Base-by-base conservation (phyloP, 2,797 vertebrate species). In the Cirrhinus mrigala region DNA sequence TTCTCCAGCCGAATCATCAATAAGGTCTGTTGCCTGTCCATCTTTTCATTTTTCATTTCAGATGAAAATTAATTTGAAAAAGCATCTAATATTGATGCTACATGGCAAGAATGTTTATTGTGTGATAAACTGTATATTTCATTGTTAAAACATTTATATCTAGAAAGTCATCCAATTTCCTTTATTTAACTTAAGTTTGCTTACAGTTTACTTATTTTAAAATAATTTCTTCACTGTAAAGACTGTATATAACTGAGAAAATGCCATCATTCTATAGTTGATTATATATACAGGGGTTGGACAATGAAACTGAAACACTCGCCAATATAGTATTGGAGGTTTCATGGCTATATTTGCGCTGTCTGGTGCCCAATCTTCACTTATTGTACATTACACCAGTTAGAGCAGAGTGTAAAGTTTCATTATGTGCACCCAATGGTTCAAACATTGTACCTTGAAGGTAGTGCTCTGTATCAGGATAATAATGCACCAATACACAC, bases 1-100 rank as follows among this genome's bases (percentile, higher is more conserved):
- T 99, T 99, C 95, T 98, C 97, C 92, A 99, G 97, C 94, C 97
- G 98, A 90, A 98, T 99, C 93, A 95, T 99, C 92, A 99, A 99
- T 92, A 99, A 99, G 97, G 98, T 98, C 37, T 64, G 54, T 62
- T 64, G 33, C 56, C 27, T 64, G 15, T 20, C 16, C 11, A 46
- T 60, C 6, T 58, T 22, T 54, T 69, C 0, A 70, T 46, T 56
- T 40, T 58, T 56, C 1, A 40, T 70, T 70, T 73, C 8, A 79
- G 27, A 18, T 62, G 22, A 74, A 82, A 74, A 70, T 29, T 20
- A 10, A 75, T 40, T 29, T 1, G 10, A 73, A 8, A 71, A 14
- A 3, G 4, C 16, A 1, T 54, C 1, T 44, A 48, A 62, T n/a
- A 46, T 56, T 76, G 52, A 37, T 33, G 12, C 22, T 40, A 3